Evolutionary conservation across 1,140 invertebrate genomes (phyloP).

Genomic region (Rhagoletis pomonella): DNA sequence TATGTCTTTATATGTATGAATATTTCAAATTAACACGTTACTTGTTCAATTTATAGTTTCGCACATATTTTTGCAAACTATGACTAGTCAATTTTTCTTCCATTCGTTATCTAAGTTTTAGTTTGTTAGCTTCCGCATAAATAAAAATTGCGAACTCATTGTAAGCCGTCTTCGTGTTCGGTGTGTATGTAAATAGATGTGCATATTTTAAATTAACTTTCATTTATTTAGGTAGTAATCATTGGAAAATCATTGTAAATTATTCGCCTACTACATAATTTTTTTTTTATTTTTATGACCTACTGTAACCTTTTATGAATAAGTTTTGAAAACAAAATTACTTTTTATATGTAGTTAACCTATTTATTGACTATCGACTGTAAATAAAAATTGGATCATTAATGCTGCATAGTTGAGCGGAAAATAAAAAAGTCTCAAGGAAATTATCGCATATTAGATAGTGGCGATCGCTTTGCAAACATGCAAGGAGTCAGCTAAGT

Average conservation of each 20-base stretch:
- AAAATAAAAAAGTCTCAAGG: not conserved
- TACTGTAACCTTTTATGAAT: no score
- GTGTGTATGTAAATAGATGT: not conserved
- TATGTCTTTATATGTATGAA: not conserved
- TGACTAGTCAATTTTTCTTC: slow-evolving; percentile 35
- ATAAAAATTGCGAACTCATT: not conserved
- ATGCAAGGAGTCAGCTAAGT: no score
- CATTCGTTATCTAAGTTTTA: not conserved
- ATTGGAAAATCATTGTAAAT: not conserved
- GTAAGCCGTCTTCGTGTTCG: not conserved
- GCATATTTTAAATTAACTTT: not conserved
- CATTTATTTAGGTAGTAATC: not conserved
- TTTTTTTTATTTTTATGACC: not conserved
- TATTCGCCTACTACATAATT: not conserved
- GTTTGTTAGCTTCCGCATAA: not conserved
- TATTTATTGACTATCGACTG: no score
- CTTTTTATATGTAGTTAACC: no score
- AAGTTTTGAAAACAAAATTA: not conserved
- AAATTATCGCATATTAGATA: no score
- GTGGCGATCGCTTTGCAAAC: no score
- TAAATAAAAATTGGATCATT: no score
- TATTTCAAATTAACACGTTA: slow-evolving; percentile 13
- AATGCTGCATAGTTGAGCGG: not conserved
- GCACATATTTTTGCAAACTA: not conserved
- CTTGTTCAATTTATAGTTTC: slow-evolving; percentile 9